Base-by-base conservation (phyloP, 2,888 invertebrate genomes). In the Aproaerema taeniolella region DNA sequence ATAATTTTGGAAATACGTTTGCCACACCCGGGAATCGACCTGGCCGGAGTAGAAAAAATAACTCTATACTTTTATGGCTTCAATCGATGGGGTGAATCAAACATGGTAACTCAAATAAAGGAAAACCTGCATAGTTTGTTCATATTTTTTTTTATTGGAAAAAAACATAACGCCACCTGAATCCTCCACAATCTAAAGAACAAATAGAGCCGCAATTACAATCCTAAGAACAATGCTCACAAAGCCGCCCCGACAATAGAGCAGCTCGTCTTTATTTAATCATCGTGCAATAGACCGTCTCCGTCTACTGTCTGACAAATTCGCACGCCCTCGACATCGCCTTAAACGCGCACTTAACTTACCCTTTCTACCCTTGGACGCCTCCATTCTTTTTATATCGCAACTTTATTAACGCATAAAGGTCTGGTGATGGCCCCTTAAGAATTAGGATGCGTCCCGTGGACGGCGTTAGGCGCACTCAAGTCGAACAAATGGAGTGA, bases 361-460 rank as follows among this genome's bases (percentile, higher is more conserved):
- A 64, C 82, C 83, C 83, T 85, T 85, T 80, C 78, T 79, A 81
- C 83, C 86, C 86, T 85, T 70, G 82, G 83, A 81, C 83, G 83
- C 80, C 73, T 81, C 62, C 67, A 67, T 82, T 82, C 83, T 85
- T 86, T 83, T 86, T 85, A 86, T 85, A 85, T 85, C 77, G 80
- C 82, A 83, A 83, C 83, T 86, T 86, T 86, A 86, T 86, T 86
- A 86, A 85, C 86, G 85, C 73, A 85, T 86, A 86, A 86, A 86
- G 85, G 85, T 81, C 82, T 81, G 63, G 65, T 77, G 85, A 86
- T 86, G 82, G 83, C 76, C 83, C 81, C 77, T 82, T 78, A 83
- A 82, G 85, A 83, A 83, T 85, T 83, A 83, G 82, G 81, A 83
- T 76, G 76, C 81, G 82, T 73, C 81, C 80, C 78, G 72, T 60